Conservation (phyloP, 2,113 vertebrate genomes). For the Scomber colias region DNA sequence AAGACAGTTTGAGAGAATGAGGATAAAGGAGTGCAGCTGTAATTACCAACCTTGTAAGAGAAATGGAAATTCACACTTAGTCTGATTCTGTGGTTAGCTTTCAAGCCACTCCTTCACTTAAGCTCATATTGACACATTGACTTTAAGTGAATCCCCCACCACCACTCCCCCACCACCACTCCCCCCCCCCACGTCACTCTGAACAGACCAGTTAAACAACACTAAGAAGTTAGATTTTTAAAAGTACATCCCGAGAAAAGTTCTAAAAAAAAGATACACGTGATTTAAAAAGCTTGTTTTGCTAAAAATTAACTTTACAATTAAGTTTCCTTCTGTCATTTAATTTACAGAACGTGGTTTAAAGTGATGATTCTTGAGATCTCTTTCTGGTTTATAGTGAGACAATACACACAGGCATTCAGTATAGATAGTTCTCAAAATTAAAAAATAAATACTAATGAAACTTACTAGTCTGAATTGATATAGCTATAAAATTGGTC, state of each 20-base stretch:
- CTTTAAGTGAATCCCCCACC: conserved; percentile 55
- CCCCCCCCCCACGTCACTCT: conserved; percentile 36
- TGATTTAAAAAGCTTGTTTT: not conserved
- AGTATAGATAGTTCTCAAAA: not conserved
- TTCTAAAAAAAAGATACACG: conserved; percentile 7
- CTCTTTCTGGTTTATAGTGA: not conserved
- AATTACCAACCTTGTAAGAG: conserved; percentile 73
- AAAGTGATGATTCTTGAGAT: conserved; percentile 21
- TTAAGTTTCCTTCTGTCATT: not conserved
- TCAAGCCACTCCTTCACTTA: conserved; percentile 68
- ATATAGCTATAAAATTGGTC: not conserved
- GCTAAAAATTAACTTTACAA: conserved; percentile 8
- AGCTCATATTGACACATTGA: conserved; percentile 71
- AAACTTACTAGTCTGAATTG: not conserved
- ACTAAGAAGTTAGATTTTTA: conserved; percentile 31
- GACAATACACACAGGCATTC: not conserved
- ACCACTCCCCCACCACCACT: not conserved
- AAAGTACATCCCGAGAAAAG: conserved; percentile 41
- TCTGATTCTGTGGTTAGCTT: conserved; percentile 71
- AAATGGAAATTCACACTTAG: conserved; percentile 81
- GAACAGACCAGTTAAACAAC: conserved; percentile 50
- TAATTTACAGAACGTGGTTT: not conserved
- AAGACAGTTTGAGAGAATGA: conserved; percentile 61
- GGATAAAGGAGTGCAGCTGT: conserved; percentile 58
- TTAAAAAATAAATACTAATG: conserved; percentile 10